Evolutionary conservation across 2,113 vertebrate genomes (phyloP).

Genomic region (Rissa tridactyla): DNA sequence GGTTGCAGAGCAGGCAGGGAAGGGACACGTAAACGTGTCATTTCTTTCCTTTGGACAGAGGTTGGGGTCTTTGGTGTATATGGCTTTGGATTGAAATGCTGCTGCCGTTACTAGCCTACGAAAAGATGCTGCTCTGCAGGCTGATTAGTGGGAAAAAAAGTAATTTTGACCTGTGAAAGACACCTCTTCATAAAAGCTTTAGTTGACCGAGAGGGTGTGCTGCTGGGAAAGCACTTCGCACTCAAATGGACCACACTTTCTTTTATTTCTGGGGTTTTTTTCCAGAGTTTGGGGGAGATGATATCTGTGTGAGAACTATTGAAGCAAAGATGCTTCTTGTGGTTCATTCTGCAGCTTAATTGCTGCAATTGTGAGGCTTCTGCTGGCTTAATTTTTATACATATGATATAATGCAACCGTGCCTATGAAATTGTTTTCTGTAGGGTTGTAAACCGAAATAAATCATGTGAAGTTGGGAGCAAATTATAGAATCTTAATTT

Average conservation of each 20-base stretch:
- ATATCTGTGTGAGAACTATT: not conserved
- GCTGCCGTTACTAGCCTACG: not conserved
- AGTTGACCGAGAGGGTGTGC: not conserved
- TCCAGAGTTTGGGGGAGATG: not conserved
- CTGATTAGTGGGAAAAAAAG: not conserved
- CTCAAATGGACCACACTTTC: not conserved
- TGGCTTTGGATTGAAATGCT: not conserved
- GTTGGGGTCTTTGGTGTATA: not conserved
- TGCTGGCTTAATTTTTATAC: not conserved
- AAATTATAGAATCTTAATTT: not conserved
- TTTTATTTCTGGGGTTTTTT: not conserved
- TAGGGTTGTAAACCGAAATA: not conserved
- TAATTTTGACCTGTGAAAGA: not conserved
- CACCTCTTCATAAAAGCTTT: not conserved
- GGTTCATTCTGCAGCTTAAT: not conserved
- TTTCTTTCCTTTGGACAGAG: not conserved
- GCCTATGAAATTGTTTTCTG: not conserved
- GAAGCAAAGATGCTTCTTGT: not conserved
- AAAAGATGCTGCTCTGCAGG: not conserved
- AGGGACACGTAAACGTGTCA: not conserved
- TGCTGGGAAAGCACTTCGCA: not conserved
- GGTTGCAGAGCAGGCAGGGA: too few relatives aligned
- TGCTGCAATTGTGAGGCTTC: not conserved
- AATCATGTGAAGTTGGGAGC: not conserved
- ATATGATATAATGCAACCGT: not conserved